Base-by-base conservation (phyloP, 2,113 vertebrate genomes). In the Alligator sinensis region DNA sequence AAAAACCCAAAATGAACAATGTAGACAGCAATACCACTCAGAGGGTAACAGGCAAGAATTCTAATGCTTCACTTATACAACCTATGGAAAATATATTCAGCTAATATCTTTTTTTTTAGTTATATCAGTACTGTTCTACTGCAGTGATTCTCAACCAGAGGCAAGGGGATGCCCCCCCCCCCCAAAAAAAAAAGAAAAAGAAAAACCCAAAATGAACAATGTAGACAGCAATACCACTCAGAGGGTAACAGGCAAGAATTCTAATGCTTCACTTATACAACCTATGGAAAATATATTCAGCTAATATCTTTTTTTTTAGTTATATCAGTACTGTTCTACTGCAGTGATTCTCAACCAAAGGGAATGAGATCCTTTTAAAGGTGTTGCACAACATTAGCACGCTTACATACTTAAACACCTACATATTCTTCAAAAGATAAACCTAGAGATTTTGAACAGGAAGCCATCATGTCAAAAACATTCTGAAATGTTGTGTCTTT, bases 61-160 rank as follows among this genome's bases (percentile, higher is more conserved):
- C 28, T 1, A 1, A 3, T 74, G 30, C 78, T 12, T 77, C 63
- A 10, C 3, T 84, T 4, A 59, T 54, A 58, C 6, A 0, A 1
- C 28, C 54, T 91, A 47, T 61, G 82, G 64, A 22, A 80, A 59
- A 72, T 18, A 22, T 21, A 70, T 60, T 13, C 12, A 58, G 38
- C 27, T 30, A 72, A 77, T 19, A 47, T 47, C 47, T 47, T 2
- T 74, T 77, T 86, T 59, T 21, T 77, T 77, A 17, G 24, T 3
- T 34, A 68, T 3, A 0, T 1, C 0, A 54, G 4, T 12, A 5
- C 28, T 82, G 19, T 2, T 54, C 58, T 77, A 11, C 17, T 77
- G 57, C n/a, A 21, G n/a, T 68, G 17, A 18, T 19, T 68, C 1
- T 7, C 17, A 87, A 0, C 34, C n/a, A n/a, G n/a, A 30, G 66